Base-by-base conservation (phyloP, 2,888 invertebrate genomes). In the Tanypteryx hageni region DNA sequence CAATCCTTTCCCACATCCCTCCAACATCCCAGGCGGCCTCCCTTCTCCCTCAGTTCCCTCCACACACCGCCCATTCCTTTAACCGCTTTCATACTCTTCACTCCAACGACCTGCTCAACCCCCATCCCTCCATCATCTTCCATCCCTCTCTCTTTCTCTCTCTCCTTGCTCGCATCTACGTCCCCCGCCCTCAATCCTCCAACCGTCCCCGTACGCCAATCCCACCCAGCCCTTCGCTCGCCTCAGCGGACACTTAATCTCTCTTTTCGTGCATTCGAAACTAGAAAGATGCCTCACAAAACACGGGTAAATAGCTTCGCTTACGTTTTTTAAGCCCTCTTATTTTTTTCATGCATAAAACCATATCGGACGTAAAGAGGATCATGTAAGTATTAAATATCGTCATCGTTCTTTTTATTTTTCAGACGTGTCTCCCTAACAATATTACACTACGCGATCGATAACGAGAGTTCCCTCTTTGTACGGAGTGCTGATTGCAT, bases 221-320 rank as follows among this genome's bases (percentile, higher is more conserved):
- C 76, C 76, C 44, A n/a, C 76, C 9, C 76, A 18, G 76, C 76
- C 76, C 76, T 76, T 76, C 76, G 76, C 22, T 27, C 76, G 76
- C 76, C 27, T 76, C 76, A n/a, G 27, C 27, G 22, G 76, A 76
- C 76, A 76, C 76, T 76, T 76, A 76, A 76, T 76, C 76, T 76
- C 76, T 76, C 76, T 76, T 84, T n/a, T 57, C 84, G 57, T 58
- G 18, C 84, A 84, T 58, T 18, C 16, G 57, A 84, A 18, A 22
- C 56, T 57, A 57, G 76, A 22, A 8, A 76, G 22, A 76, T 22
- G 76, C 76, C 22, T n/a, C 5, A 22, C 76, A 22, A 8, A n/a
- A 76, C 76, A 76, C 7, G 10, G n/a, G 22, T 76, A 22, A 76
- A 76, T 44, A 22, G 22, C n/a, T 76, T 11, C n/a, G 9, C n/a